Evolutionary conservation across 2,113 vertebrate species (phyloP).

Genomic region (Grammomys dolichurus): DNA sequence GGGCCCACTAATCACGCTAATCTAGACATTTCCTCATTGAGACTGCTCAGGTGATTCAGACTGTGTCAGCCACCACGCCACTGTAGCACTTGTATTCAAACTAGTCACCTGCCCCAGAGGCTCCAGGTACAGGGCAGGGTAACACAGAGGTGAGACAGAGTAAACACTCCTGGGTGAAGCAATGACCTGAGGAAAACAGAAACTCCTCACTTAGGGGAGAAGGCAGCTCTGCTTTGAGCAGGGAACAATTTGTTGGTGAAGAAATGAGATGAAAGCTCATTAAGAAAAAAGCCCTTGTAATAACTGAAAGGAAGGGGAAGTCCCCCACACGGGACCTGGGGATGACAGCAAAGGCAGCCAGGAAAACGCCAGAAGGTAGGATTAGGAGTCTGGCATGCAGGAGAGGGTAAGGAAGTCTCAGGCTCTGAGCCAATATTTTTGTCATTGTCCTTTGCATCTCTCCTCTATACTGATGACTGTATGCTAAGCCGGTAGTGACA

Average conservation of each 20-base stretch:
- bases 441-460: not conserved
- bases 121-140: fast-evolving
- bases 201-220: fast-evolving
- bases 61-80: not conserved
- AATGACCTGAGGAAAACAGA: not conserved
- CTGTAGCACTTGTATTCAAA: not conserved
- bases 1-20: not conserved
- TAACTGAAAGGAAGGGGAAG: not conserved
- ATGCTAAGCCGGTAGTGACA: not conserved
- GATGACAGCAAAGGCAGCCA: fast-evolving
- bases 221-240: not conserved
- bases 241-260: not conserved
- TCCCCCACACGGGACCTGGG: too few relatives aligned
- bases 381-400: not conserved
- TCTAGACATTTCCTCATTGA: not conserved
- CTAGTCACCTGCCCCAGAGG: not conserved
- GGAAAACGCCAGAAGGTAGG: not conserved
- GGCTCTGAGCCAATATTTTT: not conserved
- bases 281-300: not conserved
- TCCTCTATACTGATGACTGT: fast-evolving
- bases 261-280: not conserved
- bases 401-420: not conserved
- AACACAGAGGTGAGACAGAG: not conserved
- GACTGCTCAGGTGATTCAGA: not conserved
- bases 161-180: not conserved